Base-by-base conservation (phyloP, 1,140 invertebrate genomes). In the Drosophila tsacasi region DNA sequence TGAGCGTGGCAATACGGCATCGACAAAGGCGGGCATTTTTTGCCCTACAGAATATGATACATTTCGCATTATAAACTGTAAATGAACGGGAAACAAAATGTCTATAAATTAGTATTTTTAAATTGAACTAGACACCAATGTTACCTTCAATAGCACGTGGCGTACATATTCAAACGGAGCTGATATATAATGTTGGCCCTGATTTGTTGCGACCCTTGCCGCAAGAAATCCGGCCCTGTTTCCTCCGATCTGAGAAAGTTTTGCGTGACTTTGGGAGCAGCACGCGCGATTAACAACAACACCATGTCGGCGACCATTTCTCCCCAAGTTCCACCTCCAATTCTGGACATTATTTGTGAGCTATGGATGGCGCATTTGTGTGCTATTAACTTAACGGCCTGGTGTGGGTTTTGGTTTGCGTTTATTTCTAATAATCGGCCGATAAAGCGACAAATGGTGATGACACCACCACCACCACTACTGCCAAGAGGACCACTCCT, bases 311-410 rank as follows among this genome's bases (percentile, higher is more conserved):
- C 19, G 9, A 17, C 12, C 37, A 17, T 23, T 35, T 27, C 39
- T 37, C 49, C 42, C 27, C 12, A 32, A 32, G 21, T 21, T 13
- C 25, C 25, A 8, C 35, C 37, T 42, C 17, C 9, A 17, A 25
- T 55, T 55, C 35, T 55, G 25, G 73, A 35, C 50, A 76, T 67
- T 69, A 44, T 49, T 83, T 76, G 52, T 46, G 74, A 75, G 68
- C 78, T 85, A 81, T 85, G 74, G 62, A 85, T 85, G 65, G 49
- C 82, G 67, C 83, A 85, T 85, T 85, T 85, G 78, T 85, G 83
- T 63, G 83, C 78, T 64, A 85, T 85, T 85, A 85, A 74, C 67
- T 81, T 67, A 71, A 72, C 63, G 59, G 63, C 66, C 46, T 50
- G 25, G 44, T 58, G 50, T 72, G 42, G 47, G 44, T 30, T 79